A percentile compares a stretch with the other conserved stretches of the same genome.
phyloP scores from a whole-genome alignment of 2,113 vertebrate species.

The Nymphicus hollandicus region DNA sequence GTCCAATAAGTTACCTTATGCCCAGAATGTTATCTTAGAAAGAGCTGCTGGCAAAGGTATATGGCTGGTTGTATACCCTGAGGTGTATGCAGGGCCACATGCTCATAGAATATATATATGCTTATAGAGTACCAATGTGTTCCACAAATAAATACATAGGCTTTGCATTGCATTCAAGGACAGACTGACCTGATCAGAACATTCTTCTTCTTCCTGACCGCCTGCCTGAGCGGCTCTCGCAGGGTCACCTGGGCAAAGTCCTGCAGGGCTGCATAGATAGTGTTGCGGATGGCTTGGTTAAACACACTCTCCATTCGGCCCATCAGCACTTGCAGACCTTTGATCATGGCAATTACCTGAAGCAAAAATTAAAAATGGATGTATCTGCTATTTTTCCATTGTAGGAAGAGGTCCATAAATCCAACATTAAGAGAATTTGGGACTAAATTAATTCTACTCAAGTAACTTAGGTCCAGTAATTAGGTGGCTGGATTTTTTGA shows the following conservation, averaged over 20 bases:
- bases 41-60: background rate
- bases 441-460: background rate
- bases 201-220: conserved; percentile 97
- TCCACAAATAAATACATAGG: background rate
- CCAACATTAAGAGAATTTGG: background rate
- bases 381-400: background rate
- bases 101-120: background rate
- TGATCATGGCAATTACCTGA: conserved; percentile 97
- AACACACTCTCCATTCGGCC: conserved; percentile 98
- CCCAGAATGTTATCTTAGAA: background rate
- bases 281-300: conserved; percentile 98
- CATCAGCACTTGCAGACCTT: conserved; percentile 98
- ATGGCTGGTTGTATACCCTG: background rate
- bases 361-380: background rate
- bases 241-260: conserved; percentile 97
- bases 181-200: conserved; percentile 90
- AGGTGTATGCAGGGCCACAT: background rate
- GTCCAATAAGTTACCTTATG: too few relatives aligned
- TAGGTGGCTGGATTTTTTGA: background rate
- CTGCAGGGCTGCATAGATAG: conserved; percentile 97
- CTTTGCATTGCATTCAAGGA: background rate
- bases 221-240: conserved; percentile 92
- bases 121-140: background rate
- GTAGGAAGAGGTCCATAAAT: background rate
- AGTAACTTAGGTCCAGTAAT: background rate